phyloP scores from a whole-genome alignment of 2,888 invertebrate species.

The Trisateles emortualis region DNA sequence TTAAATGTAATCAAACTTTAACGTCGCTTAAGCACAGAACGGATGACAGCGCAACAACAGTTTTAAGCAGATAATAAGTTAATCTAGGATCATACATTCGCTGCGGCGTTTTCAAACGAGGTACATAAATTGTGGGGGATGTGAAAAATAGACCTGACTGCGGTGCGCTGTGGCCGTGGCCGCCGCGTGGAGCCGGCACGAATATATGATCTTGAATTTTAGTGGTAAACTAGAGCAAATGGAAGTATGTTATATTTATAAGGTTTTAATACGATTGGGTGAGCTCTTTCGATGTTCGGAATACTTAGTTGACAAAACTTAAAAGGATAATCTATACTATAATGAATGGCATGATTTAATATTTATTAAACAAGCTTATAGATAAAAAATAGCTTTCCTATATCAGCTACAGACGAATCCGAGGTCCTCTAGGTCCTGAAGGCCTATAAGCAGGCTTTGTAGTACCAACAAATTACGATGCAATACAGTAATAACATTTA shows the following conservation, averaged over 20 bases:
- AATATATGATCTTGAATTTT: constrained; percentile 65
- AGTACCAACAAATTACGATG: too few relatives aligned
- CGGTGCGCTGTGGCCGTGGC: constrained; percentile 30
- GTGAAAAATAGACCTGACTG: constrained; percentile 70
- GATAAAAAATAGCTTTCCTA: too few relatives aligned
- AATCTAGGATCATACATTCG: constrained; percentile 69
- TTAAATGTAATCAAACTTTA: constrained; percentile 43
- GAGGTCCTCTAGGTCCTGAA: too few relatives aligned
- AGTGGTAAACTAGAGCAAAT: constrained; percentile 47
- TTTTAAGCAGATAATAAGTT: constrained; percentile 71
- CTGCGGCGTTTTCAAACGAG: constrained; percentile 59
- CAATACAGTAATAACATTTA: too few relatives aligned
- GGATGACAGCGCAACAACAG: constrained; percentile 43
- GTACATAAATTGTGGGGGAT: constrained; percentile 69
- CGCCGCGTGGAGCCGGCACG: constrained; percentile 41
- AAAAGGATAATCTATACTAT: too few relatives aligned
- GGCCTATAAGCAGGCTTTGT: too few relatives aligned
- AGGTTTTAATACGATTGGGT: constrained; percentile 45
- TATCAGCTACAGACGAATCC: too few relatives aligned
- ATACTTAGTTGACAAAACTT: constrained; percentile 18
- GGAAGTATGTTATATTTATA: constrained; percentile 44
- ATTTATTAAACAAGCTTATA: too few relatives aligned
- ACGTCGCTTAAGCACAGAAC: constrained; percentile 39
- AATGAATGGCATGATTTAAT: too few relatives aligned
- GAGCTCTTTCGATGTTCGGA: constrained; percentile 20